Percentiles rank a stretch among this genome's conserved stretches.
phyloP scores from a whole-genome alignment of 2,113 vertebrate genomes.

The Neodon shergylaensis region DNA sequence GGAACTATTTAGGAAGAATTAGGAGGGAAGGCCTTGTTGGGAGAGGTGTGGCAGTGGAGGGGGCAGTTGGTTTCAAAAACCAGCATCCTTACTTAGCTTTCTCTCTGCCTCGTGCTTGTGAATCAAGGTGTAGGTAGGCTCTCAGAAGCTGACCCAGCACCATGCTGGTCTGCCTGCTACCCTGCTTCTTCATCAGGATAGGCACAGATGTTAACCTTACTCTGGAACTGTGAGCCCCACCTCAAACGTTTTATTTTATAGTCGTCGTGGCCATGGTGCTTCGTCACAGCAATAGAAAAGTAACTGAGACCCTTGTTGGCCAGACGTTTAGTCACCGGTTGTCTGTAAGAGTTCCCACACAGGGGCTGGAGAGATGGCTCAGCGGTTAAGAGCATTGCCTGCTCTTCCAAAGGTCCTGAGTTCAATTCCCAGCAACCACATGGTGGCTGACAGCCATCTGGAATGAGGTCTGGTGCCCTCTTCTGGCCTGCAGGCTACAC shows the following conservation, averaged over 20 bases:
- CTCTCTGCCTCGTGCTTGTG: neutral
- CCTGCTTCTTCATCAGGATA: neutral
- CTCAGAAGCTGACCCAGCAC: neutral
- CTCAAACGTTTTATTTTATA: neutral
- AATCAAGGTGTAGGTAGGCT: neutral
- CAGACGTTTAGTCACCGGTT: neutral
- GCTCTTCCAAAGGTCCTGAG: no score
- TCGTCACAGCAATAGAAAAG: neutral
- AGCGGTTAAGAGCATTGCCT: no score
- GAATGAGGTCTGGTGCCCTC: no score
- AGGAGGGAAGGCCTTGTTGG: neutral
- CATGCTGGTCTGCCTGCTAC: neutral
- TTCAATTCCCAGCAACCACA: no score
- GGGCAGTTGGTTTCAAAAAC: neutral
- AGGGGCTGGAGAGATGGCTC: no score
- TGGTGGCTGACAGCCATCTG: no score
- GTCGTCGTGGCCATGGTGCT: neutral
- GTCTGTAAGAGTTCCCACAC: no score
- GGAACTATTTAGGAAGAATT: neutral
- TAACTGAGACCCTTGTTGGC: neutral
- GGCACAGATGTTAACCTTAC: neutral
- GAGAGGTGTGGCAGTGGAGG: neutral
- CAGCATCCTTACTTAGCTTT: neutral
- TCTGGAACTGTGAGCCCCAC: neutral
- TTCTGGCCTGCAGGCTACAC: no score